These are phyloP conservation scores for Hapalemur alaotrensis DNA, from an alignment of 2,797 vertebrate species.

Conservation along the genomic window DNA sequence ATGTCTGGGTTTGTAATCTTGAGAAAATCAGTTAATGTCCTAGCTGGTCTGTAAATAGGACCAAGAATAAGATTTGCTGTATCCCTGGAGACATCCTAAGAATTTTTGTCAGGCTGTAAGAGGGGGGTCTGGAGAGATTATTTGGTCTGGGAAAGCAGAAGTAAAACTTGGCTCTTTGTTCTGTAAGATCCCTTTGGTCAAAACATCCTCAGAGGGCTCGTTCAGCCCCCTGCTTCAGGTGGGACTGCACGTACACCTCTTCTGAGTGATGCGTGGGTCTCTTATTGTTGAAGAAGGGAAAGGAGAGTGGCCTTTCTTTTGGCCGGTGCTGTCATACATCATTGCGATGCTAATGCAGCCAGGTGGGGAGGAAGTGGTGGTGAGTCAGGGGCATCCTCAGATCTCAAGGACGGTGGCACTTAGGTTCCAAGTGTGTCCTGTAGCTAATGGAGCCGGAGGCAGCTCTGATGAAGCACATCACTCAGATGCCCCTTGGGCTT, in stretches of 20 bases:
- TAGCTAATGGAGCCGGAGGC: background rate
- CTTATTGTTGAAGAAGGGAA: background rate
- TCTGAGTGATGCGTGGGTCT: background rate
- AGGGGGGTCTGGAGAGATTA: background rate
- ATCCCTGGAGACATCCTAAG: background rate
- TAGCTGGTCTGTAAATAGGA: slow-evolving; percentile 37
- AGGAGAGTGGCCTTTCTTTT: background rate
- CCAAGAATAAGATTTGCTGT: background rate
- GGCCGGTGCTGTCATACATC: no score
- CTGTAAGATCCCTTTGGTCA: background rate
- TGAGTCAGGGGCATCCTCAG: background rate
- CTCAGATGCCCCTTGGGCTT: background rate
- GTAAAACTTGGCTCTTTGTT: background rate
- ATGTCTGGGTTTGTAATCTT: slow-evolving; percentile 19
- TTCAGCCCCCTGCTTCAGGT: background rate
- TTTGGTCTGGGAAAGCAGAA: background rate
- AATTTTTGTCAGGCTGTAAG: slow-evolving; percentile 10
- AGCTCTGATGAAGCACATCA: background rate
- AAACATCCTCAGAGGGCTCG: background rate
- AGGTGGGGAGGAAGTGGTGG: background rate
- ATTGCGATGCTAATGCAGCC: background rate
- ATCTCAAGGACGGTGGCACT: background rate
- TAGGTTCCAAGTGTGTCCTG: background rate
- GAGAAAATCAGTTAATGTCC: slow-evolving; percentile 18
- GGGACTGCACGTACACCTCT: background rate